Evolutionary conservation across 2,797 vertebrate genomes (phyloP), one percentile per base, ranked within the genome.

Genomic region (Melanogrammus aeglefinus): DNA sequence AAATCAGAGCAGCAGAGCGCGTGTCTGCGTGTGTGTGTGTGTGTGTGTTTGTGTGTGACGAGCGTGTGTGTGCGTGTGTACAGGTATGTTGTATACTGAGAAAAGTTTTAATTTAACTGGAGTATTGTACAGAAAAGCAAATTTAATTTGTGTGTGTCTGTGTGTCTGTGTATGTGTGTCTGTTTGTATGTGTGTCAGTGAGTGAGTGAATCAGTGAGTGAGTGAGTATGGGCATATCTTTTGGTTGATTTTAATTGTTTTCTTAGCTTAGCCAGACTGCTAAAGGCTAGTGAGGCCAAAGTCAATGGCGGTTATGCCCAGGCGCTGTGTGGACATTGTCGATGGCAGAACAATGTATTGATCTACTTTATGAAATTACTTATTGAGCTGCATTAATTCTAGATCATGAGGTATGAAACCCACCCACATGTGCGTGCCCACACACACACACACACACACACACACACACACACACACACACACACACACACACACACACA

Each of bases 101-200:
- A 57, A n/a, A 4, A 18, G 72, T 75, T 76, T n/a, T 83, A 78
- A 85, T 74, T 83, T 63, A 76, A 71, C 74, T 18, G 31, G 76
- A 5, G 18, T 16, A 57, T 57, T 57, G 14, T n/a, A 21, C 14
- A 57, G 51, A 18, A 14, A 2, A 16, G 16, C 44, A 39, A 39
- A 9, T 9, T 39, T 7, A 0, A 39, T 39, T 39, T 44, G 13
- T 44, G 41, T 16, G 12, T 44, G 13, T 10, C 9, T 13, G 9
- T 18, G 9, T 18, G 44, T 47, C 4, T 47, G 47, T 21, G 44
- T 47, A 18, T 47, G 47, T 21, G 47, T 18, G 47, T 51, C 16
- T 18, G 47, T 57, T 18, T 44, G 41, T 44, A 12, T 16, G 12
- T 44, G 12, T 6, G 47, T 51, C 16, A 4, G 47, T 51, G 16